Percentiles rank a stretch among this genome's conserved stretches.
Conservation (phyloP, 2,797 vertebrate genomes). For the Limosa lapponica region DNA sequence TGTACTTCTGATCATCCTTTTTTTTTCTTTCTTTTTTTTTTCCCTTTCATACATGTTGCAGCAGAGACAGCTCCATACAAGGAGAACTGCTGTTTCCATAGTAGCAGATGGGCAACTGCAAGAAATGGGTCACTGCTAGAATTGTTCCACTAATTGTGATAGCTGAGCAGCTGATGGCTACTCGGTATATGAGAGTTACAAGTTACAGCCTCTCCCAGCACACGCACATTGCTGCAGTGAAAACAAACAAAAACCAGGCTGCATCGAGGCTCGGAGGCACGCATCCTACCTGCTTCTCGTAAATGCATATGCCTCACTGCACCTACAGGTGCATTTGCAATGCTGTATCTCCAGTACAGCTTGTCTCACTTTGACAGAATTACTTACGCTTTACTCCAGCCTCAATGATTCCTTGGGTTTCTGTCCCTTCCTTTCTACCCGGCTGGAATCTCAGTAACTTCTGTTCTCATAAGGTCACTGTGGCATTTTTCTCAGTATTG, state of each 20-base stretch:
- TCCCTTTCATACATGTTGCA: neutral
- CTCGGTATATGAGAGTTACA: neutral
- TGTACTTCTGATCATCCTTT: neutral
- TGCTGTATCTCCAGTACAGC: neutral
- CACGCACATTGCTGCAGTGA: neutral
- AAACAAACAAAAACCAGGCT: neutral
- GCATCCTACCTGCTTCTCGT: accelerated
- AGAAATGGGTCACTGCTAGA: slow-evolving; percentile 64
- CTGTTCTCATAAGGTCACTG: neutral
- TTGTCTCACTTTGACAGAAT: neutral
- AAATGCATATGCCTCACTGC: neutral
- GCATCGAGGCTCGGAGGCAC: neutral
- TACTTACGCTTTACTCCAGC: accelerated
- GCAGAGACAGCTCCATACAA: neutral
- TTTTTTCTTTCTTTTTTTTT: neutral
- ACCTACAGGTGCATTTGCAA: accelerated
- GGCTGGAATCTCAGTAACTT: neutral
- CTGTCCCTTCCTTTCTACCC: neutral
- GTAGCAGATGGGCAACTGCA: slow-evolving; percentile 64
- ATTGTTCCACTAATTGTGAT: slow-evolving; percentile 49
- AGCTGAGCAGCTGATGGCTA: slow-evolving; percentile 44
- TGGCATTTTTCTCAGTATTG: neutral
- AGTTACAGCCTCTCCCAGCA: neutral
- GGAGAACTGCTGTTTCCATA: slow-evolving; percentile 59
- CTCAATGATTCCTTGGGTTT: neutral